Percentiles rank a stretch among this genome's conserved stretches.
Evolutionary conservation across 2,113 vertebrate species (phyloP).

Genomic region (Oreochromis spilurus): DNA sequence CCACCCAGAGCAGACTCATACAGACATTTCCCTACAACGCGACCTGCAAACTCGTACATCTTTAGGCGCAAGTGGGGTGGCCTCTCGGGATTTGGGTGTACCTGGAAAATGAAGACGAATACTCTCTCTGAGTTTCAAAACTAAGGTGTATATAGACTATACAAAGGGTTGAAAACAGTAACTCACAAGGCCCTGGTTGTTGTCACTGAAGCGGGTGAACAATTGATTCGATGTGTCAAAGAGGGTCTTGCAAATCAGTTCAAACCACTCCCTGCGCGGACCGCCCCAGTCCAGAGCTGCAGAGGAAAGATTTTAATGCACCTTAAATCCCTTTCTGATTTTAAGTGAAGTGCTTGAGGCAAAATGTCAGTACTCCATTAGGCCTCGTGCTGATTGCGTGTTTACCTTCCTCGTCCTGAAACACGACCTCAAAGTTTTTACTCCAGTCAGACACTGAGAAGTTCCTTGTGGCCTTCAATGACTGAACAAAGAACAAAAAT

Average conservation of each 20-base stretch:
- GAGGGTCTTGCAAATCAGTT: slow-evolving; percentile 90
- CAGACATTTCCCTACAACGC: slow-evolving; percentile 95
- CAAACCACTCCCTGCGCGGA: slow-evolving; percentile 96
- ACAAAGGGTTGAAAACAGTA: not conserved
- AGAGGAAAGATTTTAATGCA: not conserved
- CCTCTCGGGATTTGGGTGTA: slow-evolving; percentile 90
- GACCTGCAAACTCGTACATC: slow-evolving; percentile 94
- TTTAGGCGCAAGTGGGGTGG: slow-evolving; percentile 84
- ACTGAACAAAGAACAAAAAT: slow-evolving; percentile 65
- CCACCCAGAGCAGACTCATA: slow-evolving; percentile 95
- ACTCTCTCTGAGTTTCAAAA: not conserved
- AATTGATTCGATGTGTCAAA: slow-evolving; percentile 94
- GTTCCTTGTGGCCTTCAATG: slow-evolving; percentile 91
- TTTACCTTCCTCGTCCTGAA: slow-evolving; percentile 97
- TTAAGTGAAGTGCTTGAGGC: not conserved
- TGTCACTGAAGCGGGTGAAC: slow-evolving; percentile 94
- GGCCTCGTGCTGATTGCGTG: not conserved
- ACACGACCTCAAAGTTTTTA: slow-evolving; percentile 98
- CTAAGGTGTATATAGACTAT: not conserved
- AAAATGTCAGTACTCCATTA: not conserved
- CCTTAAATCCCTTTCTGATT: not conserved
- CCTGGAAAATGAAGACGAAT: slow-evolving; percentile 64
- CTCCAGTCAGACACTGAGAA: slow-evolving; percentile 98
- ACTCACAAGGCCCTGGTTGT: slow-evolving; percentile 92
- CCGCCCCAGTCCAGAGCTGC: slow-evolving; percentile 97